phyloP scores from a whole-genome alignment of 2,888 invertebrate genomes.

The Heliconius hortense region DNA sequence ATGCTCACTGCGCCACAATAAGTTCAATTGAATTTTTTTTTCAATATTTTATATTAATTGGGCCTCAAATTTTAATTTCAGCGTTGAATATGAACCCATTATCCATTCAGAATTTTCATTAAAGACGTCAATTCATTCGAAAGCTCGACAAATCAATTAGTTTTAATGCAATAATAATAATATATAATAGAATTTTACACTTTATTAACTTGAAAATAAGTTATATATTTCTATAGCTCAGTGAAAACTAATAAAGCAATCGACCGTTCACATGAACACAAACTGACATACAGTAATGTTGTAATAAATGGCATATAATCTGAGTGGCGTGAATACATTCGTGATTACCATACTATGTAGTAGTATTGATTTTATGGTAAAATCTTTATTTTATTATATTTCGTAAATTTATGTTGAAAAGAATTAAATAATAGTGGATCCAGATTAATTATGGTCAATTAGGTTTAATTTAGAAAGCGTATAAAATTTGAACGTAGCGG shows the following conservation, averaged over 20 bases:
- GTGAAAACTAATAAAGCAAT: slow-evolving; percentile 30
- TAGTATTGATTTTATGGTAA: not conserved
- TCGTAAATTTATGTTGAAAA: not conserved
- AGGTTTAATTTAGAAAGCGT: no score
- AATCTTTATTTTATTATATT: not conserved
- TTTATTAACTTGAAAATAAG: not conserved
- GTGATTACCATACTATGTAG: slow-evolving; percentile 10
- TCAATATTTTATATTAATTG: not conserved
- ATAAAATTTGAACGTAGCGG: no score
- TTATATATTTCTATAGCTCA: not conserved
- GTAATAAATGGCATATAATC: slow-evolving; percentile 33
- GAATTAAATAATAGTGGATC: no score
- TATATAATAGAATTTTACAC: slow-evolving; percentile 16
- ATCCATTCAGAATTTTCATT: not conserved
- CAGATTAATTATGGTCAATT: no score
- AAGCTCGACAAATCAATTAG: slow-evolving; percentile 16
- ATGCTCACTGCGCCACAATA: not conserved
- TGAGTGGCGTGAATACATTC: slow-evolving; percentile 26
- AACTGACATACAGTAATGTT: slow-evolving; percentile 29
- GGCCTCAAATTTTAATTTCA: not conserved
- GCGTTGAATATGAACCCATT: not conserved
- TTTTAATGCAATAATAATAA: slow-evolving; percentile 25
- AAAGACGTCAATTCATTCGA: not conserved
- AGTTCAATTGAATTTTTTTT: not conserved
- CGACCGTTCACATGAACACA: slow-evolving; percentile 30